Conservation (phyloP, 2,888 invertebrate genomes). For the Sericinus montela region DNA sequence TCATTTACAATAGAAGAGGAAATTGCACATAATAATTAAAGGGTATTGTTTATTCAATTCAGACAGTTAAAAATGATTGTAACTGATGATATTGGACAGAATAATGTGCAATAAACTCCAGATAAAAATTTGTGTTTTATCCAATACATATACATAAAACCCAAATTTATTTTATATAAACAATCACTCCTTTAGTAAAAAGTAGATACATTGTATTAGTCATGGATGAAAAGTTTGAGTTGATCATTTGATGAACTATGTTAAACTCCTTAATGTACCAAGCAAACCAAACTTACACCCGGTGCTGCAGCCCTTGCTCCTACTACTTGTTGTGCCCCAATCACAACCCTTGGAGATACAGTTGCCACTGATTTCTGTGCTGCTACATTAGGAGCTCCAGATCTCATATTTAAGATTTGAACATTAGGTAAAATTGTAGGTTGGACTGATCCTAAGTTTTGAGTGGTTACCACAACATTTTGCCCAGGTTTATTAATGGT, state of each 20-base stretch:
- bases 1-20: background rate
- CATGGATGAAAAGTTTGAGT: background rate
- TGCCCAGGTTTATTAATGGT: slow-evolving; percentile 80
- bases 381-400: slow-evolving; percentile 82
- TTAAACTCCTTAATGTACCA: background rate
- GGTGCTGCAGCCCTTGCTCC: slow-evolving; percentile 90
- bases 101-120: background rate
- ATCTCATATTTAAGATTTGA: slow-evolving; percentile 91
- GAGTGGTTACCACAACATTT: slow-evolving; percentile 77
- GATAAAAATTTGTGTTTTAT: too few species aligned
- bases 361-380: slow-evolving; percentile 88
- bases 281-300: slow-evolving; percentile 77
- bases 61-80: too few species aligned
- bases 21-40: background rate
- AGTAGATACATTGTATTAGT: background rate
- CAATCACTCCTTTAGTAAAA: slow-evolving; percentile 9
- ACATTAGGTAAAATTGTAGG: slow-evolving; percentile 86
- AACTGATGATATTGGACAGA: background rate
- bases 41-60: too few species aligned
- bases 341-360: slow-evolving; percentile 89
- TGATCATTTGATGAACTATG: too few species aligned
- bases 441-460: slow-evolving; percentile 81
- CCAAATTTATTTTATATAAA: background rate
- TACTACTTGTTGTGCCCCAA: slow-evolving; percentile 89
- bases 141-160: background rate